Base-by-base conservation (phyloP, 2,888 invertebrate genomes). In the Prosopocoilus inquinatus region DNA sequence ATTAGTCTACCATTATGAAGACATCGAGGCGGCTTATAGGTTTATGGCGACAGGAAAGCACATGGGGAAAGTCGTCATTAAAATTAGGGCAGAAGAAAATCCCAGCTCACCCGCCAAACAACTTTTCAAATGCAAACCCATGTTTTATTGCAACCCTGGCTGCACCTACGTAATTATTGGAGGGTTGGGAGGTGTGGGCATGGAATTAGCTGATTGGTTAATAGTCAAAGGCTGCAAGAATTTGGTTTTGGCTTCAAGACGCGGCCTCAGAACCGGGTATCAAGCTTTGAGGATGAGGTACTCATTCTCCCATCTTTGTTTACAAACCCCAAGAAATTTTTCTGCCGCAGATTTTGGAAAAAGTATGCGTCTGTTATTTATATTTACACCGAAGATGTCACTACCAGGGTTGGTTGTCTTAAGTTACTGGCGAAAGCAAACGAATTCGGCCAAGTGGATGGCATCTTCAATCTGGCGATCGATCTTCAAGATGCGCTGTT, bases 391-490 rank as follows among this genome's bases (percentile, higher is more conserved):
- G 82, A 83, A 9, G 89, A 95, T 71, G 84, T 90, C 5, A 84
- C 88, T 0, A 87, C 85, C 0, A 76, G 80, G 44, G 75, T 82
- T 3, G 93, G 93, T 0, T 91, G 92, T 57, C 81, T 81, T 51
- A 70, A 79, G n/a, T 81, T 95, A 62, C 70, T 96, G 0, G 78
- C 80, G 48, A 82, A 84, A 68, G 86, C 90, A 0, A 76, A 76
- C 33, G 63, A 79, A 0, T 71, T 89, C 62, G 91, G 87, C 1
- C 84, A 84, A 2, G 84, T 96, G n/a, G 89, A 88, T 20, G 94
- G 89, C 16, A 87, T 96, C 48, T 96, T 95, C 79, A 94, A 96
- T 74, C 80, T 96, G 59, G 96, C 96, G 3, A 93, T 94, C 67
- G 84, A 87, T 1, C 75, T 94, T 7, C 83, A 82, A 58, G 94